Evolutionary conservation across 2,797 vertebrate species (phyloP).

Genomic region (Clarias laeviceps): DNA sequence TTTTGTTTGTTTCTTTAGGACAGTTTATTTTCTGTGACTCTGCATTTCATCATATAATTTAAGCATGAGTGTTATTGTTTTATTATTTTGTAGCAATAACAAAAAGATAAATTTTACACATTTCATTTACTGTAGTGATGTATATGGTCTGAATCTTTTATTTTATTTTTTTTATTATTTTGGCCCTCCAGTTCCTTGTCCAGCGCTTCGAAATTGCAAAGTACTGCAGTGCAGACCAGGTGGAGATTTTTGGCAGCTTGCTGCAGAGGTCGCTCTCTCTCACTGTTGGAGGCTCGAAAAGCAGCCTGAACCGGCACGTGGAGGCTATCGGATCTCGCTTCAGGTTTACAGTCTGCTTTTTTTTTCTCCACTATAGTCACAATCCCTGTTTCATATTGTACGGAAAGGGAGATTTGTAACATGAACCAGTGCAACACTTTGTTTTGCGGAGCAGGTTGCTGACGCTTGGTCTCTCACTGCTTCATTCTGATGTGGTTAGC

Average conservation of each 20-base stretch:
- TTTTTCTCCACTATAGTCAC: not conserved
- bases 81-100: not conserved
- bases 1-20: not conserved
- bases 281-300: constrained; percentile 85
- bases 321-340: constrained; percentile 94
- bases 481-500: constrained; percentile 95
- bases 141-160: not conserved
- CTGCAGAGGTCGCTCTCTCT: constrained; percentile 91
- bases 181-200: constrained; percentile 83
- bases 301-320: constrained; percentile 90
- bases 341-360: constrained; percentile 74
- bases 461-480: constrained; percentile 88
- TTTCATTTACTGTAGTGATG: not conserved
- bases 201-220: constrained; percentile 98
- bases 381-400: not conserved
- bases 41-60: too few species aligned
- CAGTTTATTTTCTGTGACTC: not conserved
- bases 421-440: too few species aligned
- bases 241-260: constrained; percentile 94
- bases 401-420: not conserved
- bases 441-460: constrained; percentile 79
- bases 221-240: constrained; percentile 96
- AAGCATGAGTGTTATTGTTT: not conserved
- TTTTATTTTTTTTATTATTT: not conserved
- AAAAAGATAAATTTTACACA: not conserved